These are phyloP conservation scores for Lasioglossum morio DNA, from an alignment of 2,888 invertebrate species.

Conservation along the genomic window DNA sequence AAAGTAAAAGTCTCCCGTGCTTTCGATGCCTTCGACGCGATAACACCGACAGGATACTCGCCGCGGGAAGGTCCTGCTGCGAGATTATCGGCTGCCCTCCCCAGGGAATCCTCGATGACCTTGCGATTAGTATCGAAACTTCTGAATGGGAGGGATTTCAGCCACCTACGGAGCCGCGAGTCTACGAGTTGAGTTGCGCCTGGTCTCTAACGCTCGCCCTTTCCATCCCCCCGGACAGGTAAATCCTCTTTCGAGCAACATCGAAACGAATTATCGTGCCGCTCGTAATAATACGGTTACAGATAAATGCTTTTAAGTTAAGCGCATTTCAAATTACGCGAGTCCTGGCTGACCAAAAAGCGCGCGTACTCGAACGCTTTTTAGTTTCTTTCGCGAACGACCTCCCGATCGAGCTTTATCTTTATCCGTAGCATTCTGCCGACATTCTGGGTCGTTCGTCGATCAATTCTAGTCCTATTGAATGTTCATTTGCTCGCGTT, in stretches of 20 bases:
- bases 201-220: conserved; percentile 32
- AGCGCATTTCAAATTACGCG: conserved; percentile 70
- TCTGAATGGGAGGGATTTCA: conserved; percentile 49
- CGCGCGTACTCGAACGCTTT: not conserved
- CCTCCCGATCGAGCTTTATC: not conserved
- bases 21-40: conserved; percentile 52
- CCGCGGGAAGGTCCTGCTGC: conserved; percentile 55
- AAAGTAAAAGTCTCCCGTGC: conserved; percentile 33
- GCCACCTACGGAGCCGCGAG: conserved; percentile 46
- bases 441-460: not conserved
- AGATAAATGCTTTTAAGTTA: conserved; percentile 72
- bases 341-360: conserved; percentile 22
- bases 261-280: conserved; percentile 68
- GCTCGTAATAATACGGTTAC: conserved; percentile 69
- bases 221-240: conserved; percentile 59
- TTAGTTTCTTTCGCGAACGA: not conserved
- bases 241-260: conserved; percentile 70
- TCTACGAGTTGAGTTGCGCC: not conserved
- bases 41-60: conserved; percentile 58
- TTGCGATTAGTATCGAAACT: conserved; percentile 69
- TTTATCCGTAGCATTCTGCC: not conserved
- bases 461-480: not conserved
- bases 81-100: conserved; percentile 48
- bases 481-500: not conserved
- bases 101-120: conserved; percentile 47